Base-by-base conservation (phyloP, 2,113 vertebrate genomes). In the Furnarius figulus region DNA sequence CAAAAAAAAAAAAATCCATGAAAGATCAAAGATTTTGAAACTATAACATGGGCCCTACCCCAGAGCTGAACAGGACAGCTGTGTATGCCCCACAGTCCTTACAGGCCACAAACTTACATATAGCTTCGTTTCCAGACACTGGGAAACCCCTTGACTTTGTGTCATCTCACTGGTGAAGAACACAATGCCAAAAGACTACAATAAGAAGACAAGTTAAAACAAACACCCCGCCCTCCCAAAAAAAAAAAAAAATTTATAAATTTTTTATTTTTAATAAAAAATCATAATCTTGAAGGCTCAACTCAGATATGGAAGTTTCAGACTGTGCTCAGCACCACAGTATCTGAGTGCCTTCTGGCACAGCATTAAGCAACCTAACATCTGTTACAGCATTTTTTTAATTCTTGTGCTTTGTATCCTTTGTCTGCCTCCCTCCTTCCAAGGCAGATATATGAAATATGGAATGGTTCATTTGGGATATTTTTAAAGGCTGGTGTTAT, bases 361-460 rank as follows among this genome's bases (percentile, higher is more conserved):
- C 46, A 82, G 58, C 15, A 9, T 96, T 94, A 95, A 94, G 63
- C 81, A 94, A 90, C 58, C 58, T 67, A 89, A 94, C 96, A 97
- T 91, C 94, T 96, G 93, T 90, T 50, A 47, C 44, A 55, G 14
- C 65, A 79, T 85, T 91, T 67, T 77, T 93, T 93, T 75, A 23
- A 28, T 75, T 76, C 71, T 75, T 12, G 10, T 40, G 14, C 31
- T 93, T 74, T 73, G n/a, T 49, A 72, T 70, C 53, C 58, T 91
- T 95, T 94, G 37, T 87, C 61, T 89, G 83, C 31, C 23, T 78
- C 63, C 39, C 18, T 88, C 35, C 13, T 88, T 86, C 47, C 52
- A 78, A 59, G 30, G 56, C 53, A 82, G 61, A 94, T 65, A 61
- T 59, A 63, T 74, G 90, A 83, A 92, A 62, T 55, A 53, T 33